Base-by-base conservation (phyloP, 1,140 invertebrate species). In the Macrotrachela quadricornifera region DNA sequence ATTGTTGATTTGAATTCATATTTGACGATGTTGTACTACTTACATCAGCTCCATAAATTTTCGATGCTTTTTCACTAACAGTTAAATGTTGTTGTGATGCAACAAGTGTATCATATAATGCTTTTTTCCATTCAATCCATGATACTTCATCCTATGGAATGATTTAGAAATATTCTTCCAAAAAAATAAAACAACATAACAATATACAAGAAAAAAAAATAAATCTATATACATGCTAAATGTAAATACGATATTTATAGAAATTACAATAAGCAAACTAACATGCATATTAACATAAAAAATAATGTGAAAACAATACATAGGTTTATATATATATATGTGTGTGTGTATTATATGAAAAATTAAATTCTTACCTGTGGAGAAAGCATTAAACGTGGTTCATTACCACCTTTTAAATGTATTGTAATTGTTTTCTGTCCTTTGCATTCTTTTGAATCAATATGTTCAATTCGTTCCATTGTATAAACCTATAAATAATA, bases 41-140 rank as follows among this genome's bases (percentile, higher is more conserved):
- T 21, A 54, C 46, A 43, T 54, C 53, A 17, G 47, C 53, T 43
- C 53, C 53, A 50, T 54, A 54, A 21, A 54, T 54, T 49, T 54
- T 54, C 43, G 53, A 54, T 17, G 53, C 53, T 49, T 54, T 54
- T 30, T 54, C 45, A 15, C 46, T 49, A 8, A 54, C 53, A 42
- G 46, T 54, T 42, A 49, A 54, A 12, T 46, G 48, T 30, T 54
- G 53, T 42, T 54, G 46, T 10, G 53, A 54, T 50, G 48, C 47
- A 46, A 54, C 53, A 8, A 54, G 21, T 37, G 53, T 44, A 44
- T 54, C 53, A 36, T 17, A 41, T 8, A 54, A 39, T 16, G 39
- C 53, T 45, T 49, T 54, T 49, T 54, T 48, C 53, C 53, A 54
- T 21, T 54, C 53, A 42, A 49, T 54, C 46, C 47, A 54, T 43